phyloP scores from a whole-genome alignment of 2,888 invertebrate genomes.

The Xylota segnis region DNA sequence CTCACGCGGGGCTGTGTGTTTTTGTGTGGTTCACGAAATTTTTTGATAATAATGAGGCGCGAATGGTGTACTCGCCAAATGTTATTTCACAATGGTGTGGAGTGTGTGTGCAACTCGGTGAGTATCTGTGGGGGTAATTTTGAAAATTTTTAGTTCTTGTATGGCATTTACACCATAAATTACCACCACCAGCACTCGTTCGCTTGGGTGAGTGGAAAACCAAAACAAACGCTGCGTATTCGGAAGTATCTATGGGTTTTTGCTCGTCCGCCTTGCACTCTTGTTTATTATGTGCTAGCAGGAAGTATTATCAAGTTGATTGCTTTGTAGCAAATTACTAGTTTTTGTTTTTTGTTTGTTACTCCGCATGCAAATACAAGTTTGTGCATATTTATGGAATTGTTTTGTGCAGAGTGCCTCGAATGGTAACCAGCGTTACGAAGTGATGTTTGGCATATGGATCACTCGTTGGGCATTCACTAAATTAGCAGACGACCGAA shows the following conservation, averaged over 20 bases:
- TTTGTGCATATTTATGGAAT: slow-evolving; percentile 25
- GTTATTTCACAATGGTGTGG: slow-evolving; percentile 51
- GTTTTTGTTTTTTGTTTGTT: slow-evolving; percentile 14
- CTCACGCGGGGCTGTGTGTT: not conserved
- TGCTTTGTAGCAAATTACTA: slow-evolving; percentile 60
- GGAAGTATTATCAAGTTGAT: slow-evolving; percentile 67
- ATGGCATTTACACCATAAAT: slow-evolving; percentile 71
- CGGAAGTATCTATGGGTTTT: not conserved
- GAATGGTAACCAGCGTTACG: slow-evolving; percentile 16
- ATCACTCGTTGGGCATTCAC: not conserved
- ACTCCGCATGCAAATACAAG: not conserved
- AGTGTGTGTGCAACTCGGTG: not conserved
- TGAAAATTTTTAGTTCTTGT: slow-evolving; percentile 67
- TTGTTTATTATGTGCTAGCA: slow-evolving; percentile 67
- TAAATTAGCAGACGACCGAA: slow-evolving; percentile 1
- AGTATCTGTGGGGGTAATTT: slow-evolving; percentile 61
- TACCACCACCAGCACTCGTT: slow-evolving; percentile 47
- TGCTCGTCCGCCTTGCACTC: not conserved
- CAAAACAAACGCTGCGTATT: slow-evolving; percentile 19
- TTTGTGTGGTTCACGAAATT: slow-evolving; percentile 56
- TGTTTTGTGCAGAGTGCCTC: not conserved
- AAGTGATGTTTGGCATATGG: not conserved
- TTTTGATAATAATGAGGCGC: slow-evolving; percentile 72
- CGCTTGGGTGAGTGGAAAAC: slow-evolving; percentile 52
- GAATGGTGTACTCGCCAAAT: slow-evolving; percentile 66